Conservation (phyloP, 2,113 vertebrate genomes). For the Prionailurus bengalensis region DNA sequence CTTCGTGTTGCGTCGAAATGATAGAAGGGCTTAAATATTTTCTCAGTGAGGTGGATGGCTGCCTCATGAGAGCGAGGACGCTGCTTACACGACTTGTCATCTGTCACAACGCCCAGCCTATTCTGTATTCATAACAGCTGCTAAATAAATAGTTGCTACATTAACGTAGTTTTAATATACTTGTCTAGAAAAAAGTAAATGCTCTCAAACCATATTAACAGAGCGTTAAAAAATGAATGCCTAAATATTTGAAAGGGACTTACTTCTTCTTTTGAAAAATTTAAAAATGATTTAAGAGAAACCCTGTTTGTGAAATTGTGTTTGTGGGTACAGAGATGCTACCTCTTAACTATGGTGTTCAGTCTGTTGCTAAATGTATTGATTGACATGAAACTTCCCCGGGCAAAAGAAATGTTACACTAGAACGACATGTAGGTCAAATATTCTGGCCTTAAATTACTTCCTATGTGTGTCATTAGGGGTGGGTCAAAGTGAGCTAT, state of each 20-base stretch:
- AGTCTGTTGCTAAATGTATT: not conserved
- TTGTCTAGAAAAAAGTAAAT: not conserved
- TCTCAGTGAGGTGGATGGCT: not conserved
- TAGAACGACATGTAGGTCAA: not conserved
- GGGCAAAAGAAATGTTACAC: not conserved
- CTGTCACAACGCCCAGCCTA: not conserved
- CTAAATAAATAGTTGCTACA: not conserved
- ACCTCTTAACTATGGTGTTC: not conserved
- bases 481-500: not conserved
- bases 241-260: not conserved
- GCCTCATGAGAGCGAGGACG: not conserved
- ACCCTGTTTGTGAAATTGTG: not conserved
- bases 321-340: not conserved
- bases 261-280: not conserved
- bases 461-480: not conserved
- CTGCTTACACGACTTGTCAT: not conserved
- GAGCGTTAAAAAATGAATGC: not conserved
- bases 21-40: not conserved
- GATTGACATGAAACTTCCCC: not conserved
- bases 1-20: not conserved
- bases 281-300: not conserved
- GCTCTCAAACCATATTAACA: not conserved
- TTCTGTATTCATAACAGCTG: not conserved
- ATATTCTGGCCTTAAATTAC: not conserved
- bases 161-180: not conserved